phyloP scores from a whole-genome alignment of 2,888 invertebrate species.

The Drosophila mimica region DNA sequence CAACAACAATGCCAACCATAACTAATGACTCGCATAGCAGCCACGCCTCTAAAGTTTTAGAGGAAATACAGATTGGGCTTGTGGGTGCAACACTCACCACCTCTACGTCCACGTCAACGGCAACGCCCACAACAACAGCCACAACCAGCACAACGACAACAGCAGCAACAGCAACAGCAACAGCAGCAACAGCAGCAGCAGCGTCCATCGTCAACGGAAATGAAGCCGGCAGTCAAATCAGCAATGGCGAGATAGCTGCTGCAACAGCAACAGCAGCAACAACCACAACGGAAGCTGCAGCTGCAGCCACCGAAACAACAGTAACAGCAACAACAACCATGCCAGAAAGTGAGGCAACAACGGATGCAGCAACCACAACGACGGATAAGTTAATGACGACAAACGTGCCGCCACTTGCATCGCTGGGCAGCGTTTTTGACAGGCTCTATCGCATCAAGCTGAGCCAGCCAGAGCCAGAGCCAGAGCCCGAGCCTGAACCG shows the following conservation, averaged over 20 bases:
- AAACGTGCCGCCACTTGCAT: slow-evolving; percentile 46
- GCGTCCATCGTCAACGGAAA: slow-evolving; percentile 44
- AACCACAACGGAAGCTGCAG: slow-evolving; percentile 10
- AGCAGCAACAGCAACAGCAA: slow-evolving; percentile 32
- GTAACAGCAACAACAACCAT: slow-evolving; percentile 20
- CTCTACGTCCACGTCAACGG: slow-evolving; percentile 64
- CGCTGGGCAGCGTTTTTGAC: slow-evolving; percentile 69
- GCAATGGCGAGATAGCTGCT: slow-evolving; percentile 21
- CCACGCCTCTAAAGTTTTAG: slow-evolving; percentile 51
- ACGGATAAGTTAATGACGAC: slow-evolving; percentile 53
- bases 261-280: slow-evolving; percentile 18
- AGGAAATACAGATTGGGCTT: slow-evolving; percentile 54
- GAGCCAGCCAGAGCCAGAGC: slow-evolving; percentile 59
- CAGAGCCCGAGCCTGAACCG: slow-evolving; percentile 13
- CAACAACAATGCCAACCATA: slow-evolving; percentile 36
- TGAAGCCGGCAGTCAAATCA: slow-evolving; percentile 50
- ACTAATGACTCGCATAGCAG: slow-evolving; percentile 61
- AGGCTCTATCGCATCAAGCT: slow-evolving; percentile 83
- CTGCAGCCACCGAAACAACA: slow-evolving; percentile 8
- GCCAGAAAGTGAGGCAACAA: neutral
- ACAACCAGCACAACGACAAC: slow-evolving; percentile 72
- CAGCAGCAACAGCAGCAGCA: slow-evolving; percentile 12
- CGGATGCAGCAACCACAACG: slow-evolving; percentile 9
- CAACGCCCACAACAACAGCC: slow-evolving; percentile 73
- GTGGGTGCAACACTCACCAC: slow-evolving; percentile 20